Evolutionary conservation across 2,888 invertebrate genomes (phyloP).

Genomic region (Unio pictorum): DNA sequence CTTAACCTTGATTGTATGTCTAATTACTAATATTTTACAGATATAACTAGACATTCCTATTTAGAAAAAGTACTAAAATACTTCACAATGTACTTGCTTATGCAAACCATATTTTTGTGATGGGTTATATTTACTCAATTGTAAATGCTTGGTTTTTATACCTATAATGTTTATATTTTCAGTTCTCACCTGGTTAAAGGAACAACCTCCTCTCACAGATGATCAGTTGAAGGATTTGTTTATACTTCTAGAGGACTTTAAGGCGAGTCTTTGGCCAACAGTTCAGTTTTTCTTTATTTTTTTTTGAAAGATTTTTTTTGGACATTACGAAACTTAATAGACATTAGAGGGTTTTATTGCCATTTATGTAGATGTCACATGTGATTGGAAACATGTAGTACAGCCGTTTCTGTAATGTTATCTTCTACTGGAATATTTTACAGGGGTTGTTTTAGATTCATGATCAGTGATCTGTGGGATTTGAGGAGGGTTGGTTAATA

Average conservation of each 20-base stretch:
- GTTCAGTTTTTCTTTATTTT: neutral
- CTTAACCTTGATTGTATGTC: too few relatives aligned
- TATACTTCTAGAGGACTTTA: conserved; percentile 82
- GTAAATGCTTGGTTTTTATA: neutral
- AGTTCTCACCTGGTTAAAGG: conserved; percentile 64
- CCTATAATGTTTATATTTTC: conserved; percentile 10
- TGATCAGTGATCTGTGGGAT: too few relatives aligned
- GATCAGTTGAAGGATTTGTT: conserved; percentile 79
- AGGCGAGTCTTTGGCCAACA: conserved; percentile 43
- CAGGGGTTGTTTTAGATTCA: too few relatives aligned
- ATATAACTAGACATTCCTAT: too few relatives aligned
- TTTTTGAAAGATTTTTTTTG: too few relatives aligned
- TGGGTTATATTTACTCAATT: neutral
- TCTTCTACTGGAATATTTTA: too few relatives aligned
- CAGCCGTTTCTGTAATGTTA: too few relatives aligned
- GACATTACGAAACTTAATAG: neutral
- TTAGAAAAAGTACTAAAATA: neutral
- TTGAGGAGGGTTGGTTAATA: too few relatives aligned
- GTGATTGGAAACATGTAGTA: too few relatives aligned
- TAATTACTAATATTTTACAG: too few relatives aligned
- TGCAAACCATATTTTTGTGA: neutral
- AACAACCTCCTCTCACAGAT: conserved; percentile 73
- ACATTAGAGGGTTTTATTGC: neutral
- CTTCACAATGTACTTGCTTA: neutral
- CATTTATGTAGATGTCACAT: neutral